Evolutionary conservation across 2,797 vertebrate species (phyloP).

Genomic region (Pachyuromys duprasi): DNA sequence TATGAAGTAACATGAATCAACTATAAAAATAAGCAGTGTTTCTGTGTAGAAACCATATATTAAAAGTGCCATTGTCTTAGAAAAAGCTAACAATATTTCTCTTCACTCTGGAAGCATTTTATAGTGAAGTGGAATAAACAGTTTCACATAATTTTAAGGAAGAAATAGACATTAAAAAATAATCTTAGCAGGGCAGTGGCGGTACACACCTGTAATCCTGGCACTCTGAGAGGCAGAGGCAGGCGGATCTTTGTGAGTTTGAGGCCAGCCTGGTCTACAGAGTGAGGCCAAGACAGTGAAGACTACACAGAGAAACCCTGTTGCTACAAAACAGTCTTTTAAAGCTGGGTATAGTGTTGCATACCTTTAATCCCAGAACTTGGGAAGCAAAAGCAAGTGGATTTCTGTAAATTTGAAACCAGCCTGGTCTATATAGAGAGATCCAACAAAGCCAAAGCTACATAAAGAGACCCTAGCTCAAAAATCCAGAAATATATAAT

Average conservation of each 20-base stretch:
- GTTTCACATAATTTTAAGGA: conserved; percentile 40
- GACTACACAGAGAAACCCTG: background rate
- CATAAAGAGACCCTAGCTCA: background rate
- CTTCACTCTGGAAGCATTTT: conserved; percentile 13
- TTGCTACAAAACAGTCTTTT: background rate
- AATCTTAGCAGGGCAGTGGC: background rate
- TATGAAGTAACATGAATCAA: background rate
- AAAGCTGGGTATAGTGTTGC: background rate
- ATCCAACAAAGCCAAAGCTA: background rate
- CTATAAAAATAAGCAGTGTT: conserved; percentile 35
- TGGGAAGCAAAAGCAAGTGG: background rate
- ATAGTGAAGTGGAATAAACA: conserved; percentile 37
- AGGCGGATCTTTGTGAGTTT: background rate
- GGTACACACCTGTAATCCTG: background rate
- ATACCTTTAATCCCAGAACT: background rate
- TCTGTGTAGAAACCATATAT: conserved; percentile 19
- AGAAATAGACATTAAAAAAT: background rate
- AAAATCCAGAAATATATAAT: background rate
- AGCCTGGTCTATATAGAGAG: background rate
- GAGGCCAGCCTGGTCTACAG: background rate
- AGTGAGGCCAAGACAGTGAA: background rate
- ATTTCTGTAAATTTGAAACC: background rate
- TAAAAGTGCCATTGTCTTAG: background rate
- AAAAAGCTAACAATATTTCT: conserved; percentile 5
- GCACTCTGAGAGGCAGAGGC: background rate